Evolutionary conservation across 2,888 invertebrate genomes (phyloP).

Genomic region (Trichogramma evanescens): DNA sequence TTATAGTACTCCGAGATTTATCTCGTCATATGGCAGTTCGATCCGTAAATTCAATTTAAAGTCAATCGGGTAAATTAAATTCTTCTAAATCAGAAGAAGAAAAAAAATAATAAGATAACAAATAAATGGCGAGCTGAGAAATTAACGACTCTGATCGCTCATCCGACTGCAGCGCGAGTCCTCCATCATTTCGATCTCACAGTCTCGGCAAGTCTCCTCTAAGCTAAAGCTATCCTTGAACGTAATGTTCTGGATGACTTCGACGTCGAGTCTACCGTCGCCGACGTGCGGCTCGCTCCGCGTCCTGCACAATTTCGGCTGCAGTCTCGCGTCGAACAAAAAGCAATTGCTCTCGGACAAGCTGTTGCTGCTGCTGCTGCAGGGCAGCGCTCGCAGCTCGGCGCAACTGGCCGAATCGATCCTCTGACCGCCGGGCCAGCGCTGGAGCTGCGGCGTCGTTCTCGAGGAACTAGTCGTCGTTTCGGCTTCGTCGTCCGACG

Average conservation of each 20-base stretch:
- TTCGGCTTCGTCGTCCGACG: background rate
- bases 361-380: constrained; percentile 13
- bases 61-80: too few relatives aligned
- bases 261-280: constrained; percentile 34
- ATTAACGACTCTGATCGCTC: too few relatives aligned
- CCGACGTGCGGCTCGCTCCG: constrained; percentile 37
- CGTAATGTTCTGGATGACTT: constrained; percentile 39
- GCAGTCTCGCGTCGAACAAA: constrained; percentile 26
- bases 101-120: too few relatives aligned
- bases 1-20: too few relatives aligned
- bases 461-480: constrained; percentile 12
- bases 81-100: too few relatives aligned
- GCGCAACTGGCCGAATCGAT: constrained; percentile 23
- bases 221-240: constrained; percentile 34
- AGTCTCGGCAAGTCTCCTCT: constrained; percentile 31
- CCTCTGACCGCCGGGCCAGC: constrained; percentile 27
- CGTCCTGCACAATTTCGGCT: constrained; percentile 28
- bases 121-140: too few relatives aligned
- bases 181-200: constrained; percentile 26
- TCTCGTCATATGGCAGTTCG: too few relatives aligned
- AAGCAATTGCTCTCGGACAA: constrained; percentile 31
- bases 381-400: constrained; percentile 23
- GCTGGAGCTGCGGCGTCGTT: constrained; percentile 23
- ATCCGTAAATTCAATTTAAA: too few relatives aligned
- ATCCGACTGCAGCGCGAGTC: too few relatives aligned